phyloP scores from a whole-genome alignment of 2,113 vertebrate genomes.

The Neomonachus schauinslandi region DNA sequence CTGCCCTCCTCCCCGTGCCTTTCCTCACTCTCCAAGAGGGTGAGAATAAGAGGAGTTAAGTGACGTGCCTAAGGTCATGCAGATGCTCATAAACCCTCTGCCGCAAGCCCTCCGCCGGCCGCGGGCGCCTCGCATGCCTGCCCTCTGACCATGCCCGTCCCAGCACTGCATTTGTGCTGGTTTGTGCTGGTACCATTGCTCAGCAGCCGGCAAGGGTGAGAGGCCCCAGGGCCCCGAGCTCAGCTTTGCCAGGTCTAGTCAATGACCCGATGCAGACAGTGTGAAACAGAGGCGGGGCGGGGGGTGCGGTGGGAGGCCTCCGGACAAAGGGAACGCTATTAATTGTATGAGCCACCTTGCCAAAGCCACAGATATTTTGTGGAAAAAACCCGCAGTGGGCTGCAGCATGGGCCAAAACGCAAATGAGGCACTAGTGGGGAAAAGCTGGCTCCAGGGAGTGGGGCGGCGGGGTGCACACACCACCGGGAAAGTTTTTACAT shows the following conservation, averaged over 20 bases:
- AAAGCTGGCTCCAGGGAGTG: background rate
- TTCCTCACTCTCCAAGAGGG: background rate
- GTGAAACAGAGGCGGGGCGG: background rate
- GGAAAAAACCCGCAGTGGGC: background rate
- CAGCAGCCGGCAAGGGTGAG: background rate
- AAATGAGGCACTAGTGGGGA: background rate
- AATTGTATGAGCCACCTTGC: background rate
- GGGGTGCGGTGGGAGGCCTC: background rate
- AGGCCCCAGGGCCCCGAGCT: background rate
- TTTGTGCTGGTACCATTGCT: background rate
- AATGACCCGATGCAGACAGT: fast-evolving
- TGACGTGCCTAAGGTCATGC: background rate
- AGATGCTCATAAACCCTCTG: background rate
- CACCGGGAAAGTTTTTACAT: background rate
- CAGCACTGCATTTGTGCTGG: fast-evolving
- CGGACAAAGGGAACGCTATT: background rate
- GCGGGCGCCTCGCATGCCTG: fast-evolving
- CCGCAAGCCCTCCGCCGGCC: background rate
- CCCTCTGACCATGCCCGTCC: background rate
- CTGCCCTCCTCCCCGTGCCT: background rate
- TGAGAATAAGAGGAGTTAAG: background rate
- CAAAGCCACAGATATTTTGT: constrained; percentile 33
- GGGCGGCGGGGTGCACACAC: fast-evolving
- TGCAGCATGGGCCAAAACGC: background rate
- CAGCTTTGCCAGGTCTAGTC: background rate